A percentile compares a stretch with the other conserved stretches of the same genome.
These are phyloP conservation scores for Silvanus unidentatus DNA, from an alignment of 2,888 invertebrate species.

Conservation along the genomic window DNA sequence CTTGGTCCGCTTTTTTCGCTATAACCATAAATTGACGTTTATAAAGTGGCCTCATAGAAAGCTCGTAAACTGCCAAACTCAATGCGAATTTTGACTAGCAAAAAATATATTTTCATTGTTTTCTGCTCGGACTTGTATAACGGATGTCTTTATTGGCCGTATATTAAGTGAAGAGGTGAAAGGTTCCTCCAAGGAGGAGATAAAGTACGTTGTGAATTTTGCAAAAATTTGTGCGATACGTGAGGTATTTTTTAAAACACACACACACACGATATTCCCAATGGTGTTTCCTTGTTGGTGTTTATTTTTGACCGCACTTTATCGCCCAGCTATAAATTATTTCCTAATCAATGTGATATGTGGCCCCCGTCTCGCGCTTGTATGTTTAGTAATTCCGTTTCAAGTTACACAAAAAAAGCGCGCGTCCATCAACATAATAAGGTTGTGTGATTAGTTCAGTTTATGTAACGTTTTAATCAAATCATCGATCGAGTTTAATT, in stretches of 20 bases:
- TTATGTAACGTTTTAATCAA: conserved; percentile 37
- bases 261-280: too few relatives aligned
- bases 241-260: too few relatives aligned
- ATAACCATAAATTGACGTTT: conserved; percentile 37
- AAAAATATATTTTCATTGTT: conserved; percentile 33
- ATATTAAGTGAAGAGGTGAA: conserved; percentile 24
- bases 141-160: conserved; percentile 19
- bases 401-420: conserved; percentile 20
- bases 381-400: not conserved
- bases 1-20: conserved; percentile 28
- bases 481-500: conserved; percentile 45
- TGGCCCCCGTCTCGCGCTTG: too few relatives aligned
- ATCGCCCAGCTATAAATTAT: too few relatives aligned
- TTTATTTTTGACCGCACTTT: too few relatives aligned
- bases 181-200: conserved; percentile 11
- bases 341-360: too few relatives aligned
- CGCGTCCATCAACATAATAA: too few relatives aligned
- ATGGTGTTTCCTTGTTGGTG: too few relatives aligned
- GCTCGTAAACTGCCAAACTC: conserved; percentile 25
- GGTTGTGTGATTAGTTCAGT: conserved; percentile 24
- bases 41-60: conserved; percentile 22
- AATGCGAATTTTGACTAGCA: conserved; percentile 34
- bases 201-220: too few relatives aligned
- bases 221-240: too few relatives aligned
- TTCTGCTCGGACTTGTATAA: conserved; percentile 7